Conservation (phyloP, 2,888 invertebrate genomes). For the Ptychoptera albimana region DNA sequence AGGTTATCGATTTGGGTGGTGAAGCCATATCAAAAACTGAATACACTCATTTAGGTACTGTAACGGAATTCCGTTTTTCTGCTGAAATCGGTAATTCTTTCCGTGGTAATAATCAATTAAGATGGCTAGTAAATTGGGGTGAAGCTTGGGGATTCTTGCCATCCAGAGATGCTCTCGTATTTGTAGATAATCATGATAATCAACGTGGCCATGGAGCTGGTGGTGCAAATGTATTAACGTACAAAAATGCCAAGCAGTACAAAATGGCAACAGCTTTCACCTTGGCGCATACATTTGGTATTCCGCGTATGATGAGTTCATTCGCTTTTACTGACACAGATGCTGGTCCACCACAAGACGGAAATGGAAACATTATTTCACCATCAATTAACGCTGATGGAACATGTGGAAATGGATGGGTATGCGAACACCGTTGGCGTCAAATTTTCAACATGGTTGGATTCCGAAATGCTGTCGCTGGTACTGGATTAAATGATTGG, state of each 20-base stretch:
- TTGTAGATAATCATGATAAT: conserved; percentile 74
- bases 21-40: conserved; percentile 27
- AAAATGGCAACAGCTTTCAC: conserved; percentile 65
- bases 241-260: conserved; percentile 43
- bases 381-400: conserved; percentile 42
- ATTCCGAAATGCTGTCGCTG: conserved; percentile 49
- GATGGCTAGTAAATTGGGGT: conserved; percentile 32
- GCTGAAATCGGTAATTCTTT: conserved; percentile 39
- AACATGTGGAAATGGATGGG: conserved; percentile 50
- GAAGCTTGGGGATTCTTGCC: conserved; percentile 33
- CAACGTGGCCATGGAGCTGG: conserved; percentile 41
- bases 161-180: conserved; percentile 41
- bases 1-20: conserved; percentile 36
- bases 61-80: conserved; percentile 46
- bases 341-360: conserved; percentile 37
- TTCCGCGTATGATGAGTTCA: conserved; percentile 65
- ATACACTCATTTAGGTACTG: conserved; percentile 35
- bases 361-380: conserved; percentile 30
- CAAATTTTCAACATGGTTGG: conserved; percentile 57
- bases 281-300: conserved; percentile 54
- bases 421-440: conserved; percentile 66
- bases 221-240: conserved; percentile 35
- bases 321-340: conserved; percentile 39
- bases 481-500: conserved; percentile 42
- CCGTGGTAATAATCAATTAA: conserved; percentile 38